These are phyloP conservation scores for Erebia aethiops DNA, from an alignment of 2,888 invertebrate genomes.

Conservation along the genomic window DNA sequence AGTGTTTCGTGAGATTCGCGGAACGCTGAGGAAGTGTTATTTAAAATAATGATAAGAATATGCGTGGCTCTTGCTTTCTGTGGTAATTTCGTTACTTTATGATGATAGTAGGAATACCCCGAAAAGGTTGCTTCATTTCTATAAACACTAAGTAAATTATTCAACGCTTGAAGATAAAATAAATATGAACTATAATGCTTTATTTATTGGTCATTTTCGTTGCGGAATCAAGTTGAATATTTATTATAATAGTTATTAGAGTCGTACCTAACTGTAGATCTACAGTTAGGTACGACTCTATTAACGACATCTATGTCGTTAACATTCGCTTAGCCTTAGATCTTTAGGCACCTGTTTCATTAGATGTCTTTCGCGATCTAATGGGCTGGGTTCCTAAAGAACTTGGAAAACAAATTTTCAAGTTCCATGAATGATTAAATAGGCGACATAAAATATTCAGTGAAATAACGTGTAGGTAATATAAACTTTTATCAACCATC, in stretches of 20 bases:
- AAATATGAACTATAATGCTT: not conserved
- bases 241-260: not conserved
- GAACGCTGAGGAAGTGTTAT: conserved; percentile 19
- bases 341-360: too few species aligned
- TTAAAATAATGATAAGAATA: conserved; percentile 22
- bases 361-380: too few species aligned
- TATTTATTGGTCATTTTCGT: not conserved
- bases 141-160: not conserved
- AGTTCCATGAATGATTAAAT: too few species aligned
- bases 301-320: too few species aligned
- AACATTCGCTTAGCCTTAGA: not conserved
- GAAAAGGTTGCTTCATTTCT: not conserved
- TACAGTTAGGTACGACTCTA: too few species aligned
- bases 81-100: not conserved
- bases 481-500: too few species aligned
- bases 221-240: not conserved
- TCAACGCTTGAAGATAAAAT: not conserved
- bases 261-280: too few species aligned
- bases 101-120: not conserved
- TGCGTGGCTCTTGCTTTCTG: not conserved
- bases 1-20: conserved; percentile 21
- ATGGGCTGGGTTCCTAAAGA: too few species aligned
- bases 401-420: too few species aligned
- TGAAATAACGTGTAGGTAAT: too few species aligned
- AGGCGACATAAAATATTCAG: too few species aligned